phyloP scores from a whole-genome alignment of 2,113 vertebrate species.

The Mormyrus iriodes region DNA sequence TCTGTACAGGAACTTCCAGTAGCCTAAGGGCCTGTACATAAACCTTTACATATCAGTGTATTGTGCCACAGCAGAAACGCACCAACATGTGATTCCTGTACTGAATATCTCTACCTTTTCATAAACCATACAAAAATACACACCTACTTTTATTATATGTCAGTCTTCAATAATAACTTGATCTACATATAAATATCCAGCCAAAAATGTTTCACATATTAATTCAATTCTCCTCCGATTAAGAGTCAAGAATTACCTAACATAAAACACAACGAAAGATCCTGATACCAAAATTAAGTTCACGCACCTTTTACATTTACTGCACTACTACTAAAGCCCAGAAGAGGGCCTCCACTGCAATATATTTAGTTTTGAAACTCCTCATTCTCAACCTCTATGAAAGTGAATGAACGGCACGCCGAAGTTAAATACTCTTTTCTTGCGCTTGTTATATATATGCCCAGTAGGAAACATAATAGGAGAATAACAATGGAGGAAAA shows the following conservation, averaged over 20 bases:
- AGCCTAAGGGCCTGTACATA: not conserved
- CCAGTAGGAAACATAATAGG: too few relatives aligned
- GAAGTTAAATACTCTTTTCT: not conserved
- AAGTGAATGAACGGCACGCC: not conserved
- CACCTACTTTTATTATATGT: not conserved
- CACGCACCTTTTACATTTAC: not conserved
- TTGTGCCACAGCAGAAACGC: not conserved
- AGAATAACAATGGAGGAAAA: too few relatives aligned
- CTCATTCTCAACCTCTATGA: not conserved
- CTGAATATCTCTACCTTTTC: not conserved
- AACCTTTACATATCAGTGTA: not conserved
- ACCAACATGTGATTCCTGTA: not conserved
- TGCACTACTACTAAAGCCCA: not conserved
- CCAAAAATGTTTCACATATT: not conserved
- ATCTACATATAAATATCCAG: not conserved
- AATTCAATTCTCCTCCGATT: too few relatives aligned
- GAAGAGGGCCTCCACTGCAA: not conserved
- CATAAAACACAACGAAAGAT: too few relatives aligned
- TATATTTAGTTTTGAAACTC: not conserved
- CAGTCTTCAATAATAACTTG: not conserved
- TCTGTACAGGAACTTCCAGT: not conserved
- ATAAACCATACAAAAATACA: not conserved
- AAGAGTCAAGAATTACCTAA: too few relatives aligned
- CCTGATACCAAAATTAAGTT: too few relatives aligned
- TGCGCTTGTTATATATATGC: too few relatives aligned